Evolutionary conservation across 2,888 invertebrate genomes (phyloP).

Genomic region (Plagiodera versicolora): DNA sequence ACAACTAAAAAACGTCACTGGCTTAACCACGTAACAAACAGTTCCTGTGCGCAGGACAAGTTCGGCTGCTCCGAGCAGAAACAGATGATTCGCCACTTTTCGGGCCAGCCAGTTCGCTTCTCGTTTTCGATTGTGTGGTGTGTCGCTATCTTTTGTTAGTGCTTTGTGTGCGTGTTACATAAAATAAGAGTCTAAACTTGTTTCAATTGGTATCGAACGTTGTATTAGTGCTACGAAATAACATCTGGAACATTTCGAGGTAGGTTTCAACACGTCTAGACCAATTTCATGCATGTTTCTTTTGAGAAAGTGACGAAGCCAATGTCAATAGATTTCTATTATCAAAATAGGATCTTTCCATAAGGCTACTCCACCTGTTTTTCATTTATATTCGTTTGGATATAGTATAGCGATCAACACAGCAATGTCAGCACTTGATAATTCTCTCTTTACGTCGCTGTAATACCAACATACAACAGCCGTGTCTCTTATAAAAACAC

Average conservation of each 20-base stretch:
- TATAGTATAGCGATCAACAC: too few relatives aligned
- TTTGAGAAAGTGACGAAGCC: not conserved
- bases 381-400: too few relatives aligned
- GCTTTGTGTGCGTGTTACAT: constrained; percentile 34
- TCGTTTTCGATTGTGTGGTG: constrained; percentile 27
- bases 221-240: constrained; percentile 14
- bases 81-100: constrained; percentile 9
- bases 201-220: constrained; percentile 33
- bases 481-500: too few relatives aligned
- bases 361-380: too few relatives aligned
- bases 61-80: constrained; percentile 3
- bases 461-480: too few relatives aligned
- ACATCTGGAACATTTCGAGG: constrained; percentile 23
- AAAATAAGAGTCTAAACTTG: constrained; percentile 28
- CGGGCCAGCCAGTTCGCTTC: constrained; percentile 7
- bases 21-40: too few relatives aligned
- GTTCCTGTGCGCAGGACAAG: too few relatives aligned
- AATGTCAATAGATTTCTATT: not conserved
- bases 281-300: not conserved
- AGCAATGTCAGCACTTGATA: too few relatives aligned
- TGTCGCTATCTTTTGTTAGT: constrained; percentile 33
- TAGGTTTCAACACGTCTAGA: constrained; percentile 14
- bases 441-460: too few relatives aligned
- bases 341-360: not conserved
- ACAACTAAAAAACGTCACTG: too few relatives aligned